These are phyloP conservation scores for Sebastes steindachneri DNA, from an alignment of 2,797 vertebrate species.

Conservation along the genomic window DNA sequence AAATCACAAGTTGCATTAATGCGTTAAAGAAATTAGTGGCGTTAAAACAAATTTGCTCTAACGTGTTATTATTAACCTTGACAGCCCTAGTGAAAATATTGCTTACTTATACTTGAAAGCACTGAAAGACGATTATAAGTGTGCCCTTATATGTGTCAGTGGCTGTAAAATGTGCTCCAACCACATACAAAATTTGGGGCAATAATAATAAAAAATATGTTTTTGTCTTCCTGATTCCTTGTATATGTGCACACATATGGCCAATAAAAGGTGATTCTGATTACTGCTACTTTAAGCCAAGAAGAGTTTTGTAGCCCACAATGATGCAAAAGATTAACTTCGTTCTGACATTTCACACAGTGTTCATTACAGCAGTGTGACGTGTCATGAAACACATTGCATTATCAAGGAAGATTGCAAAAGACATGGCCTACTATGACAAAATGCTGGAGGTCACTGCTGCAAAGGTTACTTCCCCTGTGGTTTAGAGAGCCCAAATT, in stretches of 20 bases:
- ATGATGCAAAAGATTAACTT: neutral
- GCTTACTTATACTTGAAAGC: neutral
- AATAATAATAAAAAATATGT: neutral
- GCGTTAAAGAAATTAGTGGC: too few relatives aligned
- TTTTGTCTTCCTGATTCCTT: neutral
- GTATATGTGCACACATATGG: neutral
- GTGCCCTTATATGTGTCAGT: too few relatives aligned
- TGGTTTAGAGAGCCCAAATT: neutral
- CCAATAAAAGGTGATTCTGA: neutral
- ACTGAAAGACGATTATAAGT: neutral
- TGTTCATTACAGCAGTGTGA: conserved; percentile 9
- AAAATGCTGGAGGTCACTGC: neutral
- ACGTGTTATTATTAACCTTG: too few relatives aligned
- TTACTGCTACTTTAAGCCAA: neutral
- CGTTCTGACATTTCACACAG: conserved; percentile 4
- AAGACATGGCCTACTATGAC: neutral
- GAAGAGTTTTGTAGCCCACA: neutral
- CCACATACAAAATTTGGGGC: neutral
- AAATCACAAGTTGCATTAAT: too few relatives aligned
- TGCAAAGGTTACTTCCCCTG: neutral
- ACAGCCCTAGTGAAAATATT: too few relatives aligned
- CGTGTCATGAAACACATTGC: conserved; percentile 11
- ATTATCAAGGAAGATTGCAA: conserved; percentile 19
- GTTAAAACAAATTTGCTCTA: too few relatives aligned
- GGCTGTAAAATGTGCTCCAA: neutral